These are phyloP conservation scores for Pachycephus smyrnensis DNA, from an alignment of 2,888 invertebrate genomes.

Conservation along the genomic window DNA sequence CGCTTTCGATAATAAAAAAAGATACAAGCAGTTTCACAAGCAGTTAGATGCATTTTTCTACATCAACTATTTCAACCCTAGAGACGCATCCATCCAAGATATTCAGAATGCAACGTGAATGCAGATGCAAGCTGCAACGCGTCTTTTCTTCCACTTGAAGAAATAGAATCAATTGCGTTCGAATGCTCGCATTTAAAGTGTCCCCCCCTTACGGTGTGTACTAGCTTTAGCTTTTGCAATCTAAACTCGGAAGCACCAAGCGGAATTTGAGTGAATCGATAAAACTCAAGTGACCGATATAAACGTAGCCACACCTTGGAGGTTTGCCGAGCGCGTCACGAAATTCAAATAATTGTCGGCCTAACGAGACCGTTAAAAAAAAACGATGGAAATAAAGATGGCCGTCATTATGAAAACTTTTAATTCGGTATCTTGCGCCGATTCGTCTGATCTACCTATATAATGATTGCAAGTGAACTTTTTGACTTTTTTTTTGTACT, in stretches of 20 bases:
- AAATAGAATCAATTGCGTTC: neutral
- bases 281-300: slow-evolving; percentile 3
- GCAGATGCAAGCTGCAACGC: slow-evolving; percentile 7
- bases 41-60: neutral
- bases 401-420: too few relatives aligned
- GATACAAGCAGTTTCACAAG: neutral
- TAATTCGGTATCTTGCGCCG: too few relatives aligned
- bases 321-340: neutral
- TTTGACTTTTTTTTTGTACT: neutral
- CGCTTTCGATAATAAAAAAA: neutral
- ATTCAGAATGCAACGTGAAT: slow-evolving; percentile 19
- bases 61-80: neutral
- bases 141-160: neutral
- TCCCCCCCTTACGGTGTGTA: neutral
- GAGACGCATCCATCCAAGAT: neutral
- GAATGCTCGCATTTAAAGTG: neutral
- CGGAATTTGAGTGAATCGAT: slow-evolving; percentile 1
- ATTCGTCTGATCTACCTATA: neutral
- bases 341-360: neutral
- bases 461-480: neutral
- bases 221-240: neutral
- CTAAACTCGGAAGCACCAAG: neutral
- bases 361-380: neutral
- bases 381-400: too few relatives aligned
- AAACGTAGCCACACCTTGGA: slow-evolving; percentile 4